phyloP scores from a whole-genome alignment of 2,797 vertebrate species.

The Pitangus sulphuratus region DNA sequence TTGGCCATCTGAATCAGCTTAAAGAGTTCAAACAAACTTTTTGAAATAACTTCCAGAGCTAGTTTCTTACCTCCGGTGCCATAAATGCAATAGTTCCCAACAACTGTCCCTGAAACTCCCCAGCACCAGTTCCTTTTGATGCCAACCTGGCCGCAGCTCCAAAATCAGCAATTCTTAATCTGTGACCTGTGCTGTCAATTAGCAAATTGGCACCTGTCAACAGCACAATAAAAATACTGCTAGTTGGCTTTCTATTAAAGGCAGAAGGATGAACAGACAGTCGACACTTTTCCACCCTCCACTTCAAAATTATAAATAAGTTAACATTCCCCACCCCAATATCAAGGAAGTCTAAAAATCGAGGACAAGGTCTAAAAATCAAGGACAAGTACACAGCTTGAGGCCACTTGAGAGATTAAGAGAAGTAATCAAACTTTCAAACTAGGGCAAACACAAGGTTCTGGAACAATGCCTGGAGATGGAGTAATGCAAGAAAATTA shows the following conservation, averaged over 20 bases:
- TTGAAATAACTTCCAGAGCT: not conserved
- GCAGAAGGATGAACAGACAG: not conserved
- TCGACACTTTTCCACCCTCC: not conserved
- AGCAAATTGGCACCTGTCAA: conserved; percentile 89
- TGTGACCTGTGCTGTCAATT: conserved; percentile 91
- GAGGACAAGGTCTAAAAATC: not conserved
- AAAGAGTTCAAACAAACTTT: not conserved
- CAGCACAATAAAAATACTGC: conserved; percentile 45
- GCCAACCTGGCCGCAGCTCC: conserved; percentile 90
- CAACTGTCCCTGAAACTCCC: conserved; percentile 91
- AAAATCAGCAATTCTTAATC: conserved; percentile 89
- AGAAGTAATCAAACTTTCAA: not conserved
- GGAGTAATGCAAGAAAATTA: not conserved
- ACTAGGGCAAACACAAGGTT: not conserved
- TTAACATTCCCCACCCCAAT: not conserved
- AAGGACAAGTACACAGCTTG: not conserved
- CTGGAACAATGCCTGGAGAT: not conserved
- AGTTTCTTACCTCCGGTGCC: conserved; percentile 87
- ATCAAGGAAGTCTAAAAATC: not conserved
- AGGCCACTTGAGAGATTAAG: not conserved
- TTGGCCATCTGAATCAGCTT: not conserved
- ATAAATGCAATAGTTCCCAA: conserved; percentile 92
- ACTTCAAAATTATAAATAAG: not conserved
- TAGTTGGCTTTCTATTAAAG: conserved; percentile 36
- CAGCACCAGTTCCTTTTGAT: conserved; percentile 90